Percentiles rank a stretch among this genome's conserved stretches.
phyloP scores from a whole-genome alignment of 1,140 invertebrate species.

The Protaetia brevitarsis region DNA sequence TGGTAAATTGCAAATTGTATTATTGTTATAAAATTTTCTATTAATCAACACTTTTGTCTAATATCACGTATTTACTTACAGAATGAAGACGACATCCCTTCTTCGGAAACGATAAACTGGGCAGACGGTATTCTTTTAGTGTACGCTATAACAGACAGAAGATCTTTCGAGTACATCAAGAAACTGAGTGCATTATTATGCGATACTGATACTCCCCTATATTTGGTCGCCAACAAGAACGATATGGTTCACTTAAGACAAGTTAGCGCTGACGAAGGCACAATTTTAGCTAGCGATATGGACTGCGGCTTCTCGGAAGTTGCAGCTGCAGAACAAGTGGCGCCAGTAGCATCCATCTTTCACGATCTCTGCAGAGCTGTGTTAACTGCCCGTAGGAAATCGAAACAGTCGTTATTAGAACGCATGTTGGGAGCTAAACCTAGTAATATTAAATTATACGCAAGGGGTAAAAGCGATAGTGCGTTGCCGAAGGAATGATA shows the following conservation, averaged over 20 bases:
- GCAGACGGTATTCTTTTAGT: conserved; percentile 87
- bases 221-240: conserved; percentile 84
- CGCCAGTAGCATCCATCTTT: conserved; percentile 76
- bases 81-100: conserved; percentile 69
- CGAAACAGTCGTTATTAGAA: conserved; percentile 78
- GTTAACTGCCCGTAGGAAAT: conserved; percentile 69
- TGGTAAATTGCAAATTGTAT: no score
- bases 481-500: conserved; percentile 75
- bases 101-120: conserved; percentile 77
- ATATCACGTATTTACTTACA: no score
- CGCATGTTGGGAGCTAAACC: conserved; percentile 72
- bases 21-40: no score
- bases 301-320: conserved; percentile 87
- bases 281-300: conserved; percentile 81
- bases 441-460: conserved; percentile 67
- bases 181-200: conserved; percentile 68
- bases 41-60: no score
- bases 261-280: conserved; percentile 83
- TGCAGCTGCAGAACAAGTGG: conserved; percentile 83
- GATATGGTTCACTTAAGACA: conserved; percentile 90
- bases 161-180: conserved; percentile 81
- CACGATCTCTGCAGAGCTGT: conserved; percentile 78
- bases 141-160: conserved; percentile 86
- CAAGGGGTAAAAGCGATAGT: conserved; percentile 80
- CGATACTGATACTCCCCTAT: conserved; percentile 69